Evolutionary conservation across 2,113 vertebrate species (phyloP).

Genomic region (Speoplatyrhinus poulsoni): DNA sequence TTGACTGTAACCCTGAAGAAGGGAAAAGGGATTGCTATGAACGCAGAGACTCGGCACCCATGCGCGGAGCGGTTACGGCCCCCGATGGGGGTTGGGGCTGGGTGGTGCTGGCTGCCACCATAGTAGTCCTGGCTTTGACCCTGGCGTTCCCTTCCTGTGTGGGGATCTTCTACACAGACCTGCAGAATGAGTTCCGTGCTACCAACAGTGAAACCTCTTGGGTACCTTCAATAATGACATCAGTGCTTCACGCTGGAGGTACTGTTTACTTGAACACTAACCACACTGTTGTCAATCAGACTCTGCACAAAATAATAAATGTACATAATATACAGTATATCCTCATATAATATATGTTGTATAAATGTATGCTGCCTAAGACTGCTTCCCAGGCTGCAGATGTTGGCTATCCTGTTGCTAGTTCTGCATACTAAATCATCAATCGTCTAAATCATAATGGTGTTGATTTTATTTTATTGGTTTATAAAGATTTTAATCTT

Average conservation of each 20-base stretch:
- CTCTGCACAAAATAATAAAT: not conserved
- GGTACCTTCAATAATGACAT: slow-evolving; percentile 90
- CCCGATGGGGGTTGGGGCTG: slow-evolving; percentile 87
- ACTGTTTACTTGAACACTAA: slow-evolving; percentile 7
- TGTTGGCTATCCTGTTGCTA: too few species aligned
- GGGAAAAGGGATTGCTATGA: slow-evolving; percentile 6
- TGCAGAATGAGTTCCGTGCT: slow-evolving; percentile 87
- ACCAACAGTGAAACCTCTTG: slow-evolving; percentile 90
- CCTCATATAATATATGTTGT: too few species aligned
- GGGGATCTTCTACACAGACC: slow-evolving; percentile 88
- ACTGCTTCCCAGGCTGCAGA: too few species aligned
- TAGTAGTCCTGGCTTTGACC: slow-evolving; percentile 83
- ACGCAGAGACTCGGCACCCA: not conserved
- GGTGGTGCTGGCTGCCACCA: slow-evolving; percentile 83
- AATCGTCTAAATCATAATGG: too few species aligned
- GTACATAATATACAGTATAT: too few species aligned
- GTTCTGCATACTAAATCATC: too few species aligned
- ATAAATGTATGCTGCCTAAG: too few species aligned
- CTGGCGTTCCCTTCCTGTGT: slow-evolving; percentile 85
- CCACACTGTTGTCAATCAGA: not conserved
- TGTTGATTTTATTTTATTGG: too few species aligned
- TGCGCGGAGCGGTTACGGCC: slow-evolving; percentile 32
- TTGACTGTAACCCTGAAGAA: slow-evolving; percentile 45
- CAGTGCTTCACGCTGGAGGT: slow-evolving; percentile 88
- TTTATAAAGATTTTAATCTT: too few species aligned